These are phyloP conservation scores for Leucopsar rothschildi DNA, from an alignment of 2,113 vertebrate species.

Conservation along the genomic window DNA sequence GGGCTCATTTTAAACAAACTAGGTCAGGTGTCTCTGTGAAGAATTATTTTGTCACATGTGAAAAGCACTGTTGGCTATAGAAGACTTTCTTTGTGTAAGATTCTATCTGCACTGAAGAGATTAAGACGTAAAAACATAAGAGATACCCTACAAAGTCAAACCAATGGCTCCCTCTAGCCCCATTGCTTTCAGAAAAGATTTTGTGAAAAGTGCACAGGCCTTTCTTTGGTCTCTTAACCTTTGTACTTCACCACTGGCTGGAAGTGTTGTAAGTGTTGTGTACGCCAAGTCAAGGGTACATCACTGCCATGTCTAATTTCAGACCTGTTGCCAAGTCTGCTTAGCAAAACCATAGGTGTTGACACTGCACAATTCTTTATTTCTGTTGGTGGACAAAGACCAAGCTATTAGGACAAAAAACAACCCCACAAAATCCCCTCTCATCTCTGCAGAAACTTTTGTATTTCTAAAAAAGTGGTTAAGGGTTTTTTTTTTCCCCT, in stretches of 20 bases:
- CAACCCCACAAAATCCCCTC: rapidly evolving
- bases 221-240: not conserved
- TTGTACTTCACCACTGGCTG: not conserved
- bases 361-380: not conserved
- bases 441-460: not conserved
- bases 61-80: conserved; percentile 10
- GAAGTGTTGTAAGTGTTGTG: not conserved
- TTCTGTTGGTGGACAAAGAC: not conserved
- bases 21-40: not conserved
- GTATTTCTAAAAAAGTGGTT: not conserved
- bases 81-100: not conserved
- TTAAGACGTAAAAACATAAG: not conserved
- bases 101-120: not conserved
- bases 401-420: not conserved
- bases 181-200: not conserved
- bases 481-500: not conserved
- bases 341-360: not conserved
- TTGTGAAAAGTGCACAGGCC: not conserved
- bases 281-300: not conserved
- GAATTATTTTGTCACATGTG: not conserved
- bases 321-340: not conserved
- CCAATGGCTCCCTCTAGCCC: not conserved
- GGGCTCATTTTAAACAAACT: conserved; percentile 7
- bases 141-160: not conserved
- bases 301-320: not conserved